phyloP scores from a whole-genome alignment of 2,888 invertebrate genomes.

The Lithophane socia region DNA sequence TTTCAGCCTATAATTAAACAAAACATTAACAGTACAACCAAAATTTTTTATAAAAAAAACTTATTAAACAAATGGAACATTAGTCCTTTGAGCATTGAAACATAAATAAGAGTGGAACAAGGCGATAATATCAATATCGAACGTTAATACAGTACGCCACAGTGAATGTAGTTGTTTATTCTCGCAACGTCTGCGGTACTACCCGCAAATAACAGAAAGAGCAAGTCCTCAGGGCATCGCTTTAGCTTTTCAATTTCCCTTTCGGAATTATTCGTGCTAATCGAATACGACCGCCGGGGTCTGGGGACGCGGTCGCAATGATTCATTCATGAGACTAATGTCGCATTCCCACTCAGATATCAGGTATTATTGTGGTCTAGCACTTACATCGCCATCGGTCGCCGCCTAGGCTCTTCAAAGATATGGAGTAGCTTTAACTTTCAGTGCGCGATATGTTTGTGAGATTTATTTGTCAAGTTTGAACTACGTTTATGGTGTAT shows the following conservation, averaged over 20 bases:
- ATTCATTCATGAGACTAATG: slow-evolving; percentile 90
- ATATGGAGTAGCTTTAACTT: slow-evolving; percentile 14
- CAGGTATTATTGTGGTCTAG: slow-evolving; percentile 79
- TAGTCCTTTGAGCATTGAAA: slow-evolving; percentile 50
- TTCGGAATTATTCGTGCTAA: slow-evolving; percentile 90
- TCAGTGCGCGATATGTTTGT: not conserved
- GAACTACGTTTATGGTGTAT: not conserved
- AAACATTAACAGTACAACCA: slow-evolving; percentile 3
- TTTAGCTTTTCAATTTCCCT: slow-evolving; percentile 91
- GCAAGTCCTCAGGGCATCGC: slow-evolving; percentile 89
- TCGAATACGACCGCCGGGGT: slow-evolving; percentile 88
- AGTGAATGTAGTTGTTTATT: slow-evolving; percentile 84
- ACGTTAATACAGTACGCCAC: slow-evolving; percentile 70
- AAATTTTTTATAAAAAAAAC: slow-evolving; percentile 25
- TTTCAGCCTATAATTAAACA: slow-evolving; percentile 1
- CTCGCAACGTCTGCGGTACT: slow-evolving; percentile 79
- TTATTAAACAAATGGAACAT: slow-evolving; percentile 44
- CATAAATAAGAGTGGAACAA: slow-evolving; percentile 56
- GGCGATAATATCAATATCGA: slow-evolving; percentile 71
- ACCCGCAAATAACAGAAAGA: slow-evolving; percentile 90
- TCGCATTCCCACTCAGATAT: slow-evolving; percentile 82
- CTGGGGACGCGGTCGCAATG: slow-evolving; percentile 84
- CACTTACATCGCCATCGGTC: slow-evolving; percentile 64
- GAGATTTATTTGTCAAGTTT: not conserved
- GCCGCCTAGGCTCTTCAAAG: slow-evolving; percentile 11